phyloP scores from a whole-genome alignment of 1,140 invertebrate species.

The Helicorthomorpha holstii region DNA sequence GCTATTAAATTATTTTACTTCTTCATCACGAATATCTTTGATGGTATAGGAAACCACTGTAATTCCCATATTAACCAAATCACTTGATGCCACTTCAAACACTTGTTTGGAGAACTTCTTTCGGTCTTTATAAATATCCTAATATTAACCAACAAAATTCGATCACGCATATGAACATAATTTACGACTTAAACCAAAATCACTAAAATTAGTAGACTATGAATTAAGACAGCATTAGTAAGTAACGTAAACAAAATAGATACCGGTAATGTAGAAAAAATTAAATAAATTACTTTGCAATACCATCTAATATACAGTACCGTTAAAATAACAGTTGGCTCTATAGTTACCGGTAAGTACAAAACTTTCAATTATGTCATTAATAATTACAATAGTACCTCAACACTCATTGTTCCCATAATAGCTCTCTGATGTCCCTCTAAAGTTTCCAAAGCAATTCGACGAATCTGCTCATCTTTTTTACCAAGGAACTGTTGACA shows the following conservation, averaged over 20 bases:
- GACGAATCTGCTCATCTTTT: conserved; percentile 69
- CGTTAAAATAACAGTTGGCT: neutral
- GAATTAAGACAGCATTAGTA: too few relatives aligned
- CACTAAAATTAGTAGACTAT: too few relatives aligned
- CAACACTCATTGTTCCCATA: conserved; percentile 98
- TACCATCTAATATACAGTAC: too few relatives aligned
- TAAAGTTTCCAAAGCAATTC: conserved; percentile 84
- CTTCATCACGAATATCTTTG: conserved; percentile 93
- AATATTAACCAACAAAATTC: conserved; percentile 11
- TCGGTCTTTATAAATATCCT: conserved; percentile 96
- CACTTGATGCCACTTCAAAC: conserved; percentile 83
- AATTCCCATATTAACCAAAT: conserved; percentile 95
- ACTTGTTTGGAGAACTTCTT: conserved; percentile 98
- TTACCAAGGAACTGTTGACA: conserved; percentile 96
- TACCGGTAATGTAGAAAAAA: too few relatives aligned
- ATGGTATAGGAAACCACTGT: conserved; percentile 95
- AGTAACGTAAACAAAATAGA: too few relatives aligned
- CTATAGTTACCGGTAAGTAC: neutral
- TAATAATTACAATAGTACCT: conserved; percentile 31
- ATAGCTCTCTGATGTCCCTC: conserved; percentile 96
- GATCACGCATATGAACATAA: too few relatives aligned
- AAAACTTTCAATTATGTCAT: neutral
- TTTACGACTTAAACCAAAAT: too few relatives aligned
- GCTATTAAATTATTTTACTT: conserved; percentile 40
- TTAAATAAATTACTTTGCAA: too few relatives aligned